Percentiles rank a stretch among this genome's conserved stretches.
phyloP scores from a whole-genome alignment of 1,140 invertebrate genomes.

The Meloidogyne floridensis region DNA sequence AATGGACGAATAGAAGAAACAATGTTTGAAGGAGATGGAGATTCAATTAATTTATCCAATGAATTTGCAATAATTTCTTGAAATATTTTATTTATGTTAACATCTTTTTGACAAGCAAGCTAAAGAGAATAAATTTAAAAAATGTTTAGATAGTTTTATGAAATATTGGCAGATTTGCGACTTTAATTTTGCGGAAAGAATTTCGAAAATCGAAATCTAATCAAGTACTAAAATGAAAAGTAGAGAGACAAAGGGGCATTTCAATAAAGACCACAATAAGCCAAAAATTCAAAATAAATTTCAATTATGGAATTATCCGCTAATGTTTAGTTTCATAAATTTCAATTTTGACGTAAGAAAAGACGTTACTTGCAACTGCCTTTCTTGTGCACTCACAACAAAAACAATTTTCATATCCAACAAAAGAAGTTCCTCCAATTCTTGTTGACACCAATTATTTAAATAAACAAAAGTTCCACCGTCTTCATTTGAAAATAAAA shows the following conservation, averaged over 20 bases:
- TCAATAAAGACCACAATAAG: no score
- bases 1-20: conserved; percentile 13
- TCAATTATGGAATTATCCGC: no score
- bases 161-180: background rate
- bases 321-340: no score
- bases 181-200: background rate
- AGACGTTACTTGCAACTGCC: conserved; percentile 31
- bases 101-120: background rate
- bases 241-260: no score
- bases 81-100: background rate
- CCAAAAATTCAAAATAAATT: no score
- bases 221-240: no score
- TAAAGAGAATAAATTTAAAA: background rate
- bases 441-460: conserved; percentile 14
- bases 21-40: background rate
- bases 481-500: background rate
- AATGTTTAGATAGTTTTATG: background rate
- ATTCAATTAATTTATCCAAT: background rate
- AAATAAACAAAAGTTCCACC: conserved; percentile 31
- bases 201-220: background rate
- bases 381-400: conserved; percentile 41
- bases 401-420: conserved; percentile 53
- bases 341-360: no score
- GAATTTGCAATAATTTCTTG: background rate
- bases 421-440: conserved; percentile 45